Base-by-base conservation (phyloP, 2,113 vertebrate species). In the Callopanchax toddi region DNA sequence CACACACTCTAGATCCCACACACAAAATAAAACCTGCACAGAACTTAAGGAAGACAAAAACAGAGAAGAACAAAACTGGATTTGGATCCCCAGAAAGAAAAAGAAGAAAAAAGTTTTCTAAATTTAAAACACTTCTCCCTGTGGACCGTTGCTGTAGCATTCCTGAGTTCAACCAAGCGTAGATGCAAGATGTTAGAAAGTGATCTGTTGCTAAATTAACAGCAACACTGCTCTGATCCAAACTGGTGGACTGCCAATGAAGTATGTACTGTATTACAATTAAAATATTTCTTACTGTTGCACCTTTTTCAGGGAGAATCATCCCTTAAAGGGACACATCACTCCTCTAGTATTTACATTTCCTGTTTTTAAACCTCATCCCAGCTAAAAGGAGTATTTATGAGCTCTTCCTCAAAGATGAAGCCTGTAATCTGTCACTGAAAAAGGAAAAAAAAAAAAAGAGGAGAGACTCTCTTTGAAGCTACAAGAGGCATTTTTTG, bases 1-100 rank as follows among this genome's bases (percentile, higher is more conserved):
- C 43, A 48, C 45, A 60, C 45, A 17, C 11, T 50, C 26, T 50
- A 49, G 51, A 4, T 50, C 17, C 44, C 2, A 64, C 32, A 56
- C 52, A 72, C 67, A 67, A 71, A 86, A 72, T 67, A 10, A 76
- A 90, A 76, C 82, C 88, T 89, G 75, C 74, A 84, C 81, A 86
- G 62, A 83, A 57, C 68, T 75, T 59, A 46, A 43, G 70, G 50
- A 67, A 62, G 71, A 78, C 20, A 49, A 79, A 68, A 79, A 64
- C 61, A 69, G 67, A 63, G 37, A 40, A 58, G 65, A 63, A 82
- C 63, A 20, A 67, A 32, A 67, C 57, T 78, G 39, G 55, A 72
- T 53, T 16, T 2, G 25, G 45, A 58, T 76, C 25, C 20, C 45
- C 16, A 23, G 37, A 22, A 17, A 25, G 21, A 40, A 23, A 59